phyloP scores from a whole-genome alignment of 2,888 invertebrate genomes.

The Byasa hedistus region DNA sequence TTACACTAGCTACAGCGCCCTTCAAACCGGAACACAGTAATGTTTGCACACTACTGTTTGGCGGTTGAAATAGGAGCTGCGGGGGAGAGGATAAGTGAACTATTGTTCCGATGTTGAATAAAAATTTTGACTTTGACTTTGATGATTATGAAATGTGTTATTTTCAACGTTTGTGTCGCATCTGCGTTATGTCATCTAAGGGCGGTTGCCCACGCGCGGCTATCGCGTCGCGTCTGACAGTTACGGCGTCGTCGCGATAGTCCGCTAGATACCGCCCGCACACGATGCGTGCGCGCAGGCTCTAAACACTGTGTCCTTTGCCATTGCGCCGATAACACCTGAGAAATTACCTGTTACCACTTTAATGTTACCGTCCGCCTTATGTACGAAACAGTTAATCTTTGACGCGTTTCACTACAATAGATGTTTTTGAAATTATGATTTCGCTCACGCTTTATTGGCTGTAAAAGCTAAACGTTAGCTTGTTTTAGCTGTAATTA shows the following conservation, averaged over 20 bases:
- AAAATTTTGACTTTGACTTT: no score
- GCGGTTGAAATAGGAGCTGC: no score
- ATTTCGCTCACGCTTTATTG: constrained; percentile 2
- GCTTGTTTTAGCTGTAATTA: not conserved
- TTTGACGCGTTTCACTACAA: constrained; percentile 12
- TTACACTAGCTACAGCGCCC: no score
- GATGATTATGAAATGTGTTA: no score
- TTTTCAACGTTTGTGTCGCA: not conserved
- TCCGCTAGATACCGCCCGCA: constrained; percentile 65
- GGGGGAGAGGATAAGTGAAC: no score
- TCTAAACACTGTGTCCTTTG: constrained; percentile 30
- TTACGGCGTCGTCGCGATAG: constrained; percentile 69
- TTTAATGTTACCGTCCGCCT: constrained; percentile 19
- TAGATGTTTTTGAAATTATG: constrained; percentile 10
- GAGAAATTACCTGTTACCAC: constrained; percentile 26
- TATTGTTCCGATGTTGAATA: no score
- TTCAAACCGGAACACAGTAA: no score
- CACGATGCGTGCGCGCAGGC: constrained; percentile 49
- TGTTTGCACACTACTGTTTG: no score
- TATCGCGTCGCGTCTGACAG: constrained; percentile 63
- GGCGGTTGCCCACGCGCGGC: constrained; percentile 52
- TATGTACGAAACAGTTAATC: constrained; percentile 16
- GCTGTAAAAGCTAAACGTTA: not conserved
- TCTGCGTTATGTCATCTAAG: constrained; percentile 44
- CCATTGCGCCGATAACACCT: constrained; percentile 29